phyloP scores from a whole-genome alignment of 2,888 invertebrate species.

The Plebejus anna region DNA sequence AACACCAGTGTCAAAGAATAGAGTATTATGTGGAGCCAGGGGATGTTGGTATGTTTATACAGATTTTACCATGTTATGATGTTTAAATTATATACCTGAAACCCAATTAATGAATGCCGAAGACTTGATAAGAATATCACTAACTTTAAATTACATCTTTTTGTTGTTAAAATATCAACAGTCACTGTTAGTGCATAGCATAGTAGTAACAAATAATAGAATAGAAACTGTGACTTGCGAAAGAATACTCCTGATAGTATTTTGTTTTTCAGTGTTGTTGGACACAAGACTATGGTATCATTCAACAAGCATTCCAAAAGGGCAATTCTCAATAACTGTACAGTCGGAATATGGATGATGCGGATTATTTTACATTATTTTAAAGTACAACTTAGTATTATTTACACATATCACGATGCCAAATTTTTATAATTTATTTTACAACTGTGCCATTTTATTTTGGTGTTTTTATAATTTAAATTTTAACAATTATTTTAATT shows the following conservation, averaged over 20 bases:
- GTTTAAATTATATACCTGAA: too few species aligned
- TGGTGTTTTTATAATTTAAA: slow-evolving; percentile 51
- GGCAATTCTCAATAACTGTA: slow-evolving; percentile 91
- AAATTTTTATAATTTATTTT: slow-evolving; percentile 55
- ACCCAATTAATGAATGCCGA: too few species aligned
- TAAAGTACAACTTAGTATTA: slow-evolving; percentile 56
- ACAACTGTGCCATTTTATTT: slow-evolving; percentile 63
- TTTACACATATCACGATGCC: slow-evolving; percentile 69
- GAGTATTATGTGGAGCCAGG: slow-evolving; percentile 90
- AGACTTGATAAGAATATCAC: too few species aligned
- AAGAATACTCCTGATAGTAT: neutral
- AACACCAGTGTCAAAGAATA: slow-evolving; percentile 85
- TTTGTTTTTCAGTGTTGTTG: slow-evolving; percentile 83
- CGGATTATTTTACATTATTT: slow-evolving; percentile 37
- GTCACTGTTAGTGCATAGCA: neutral
- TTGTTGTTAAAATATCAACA: neutral
- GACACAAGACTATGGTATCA: slow-evolving; percentile 97
- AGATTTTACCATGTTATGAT: too few species aligned
- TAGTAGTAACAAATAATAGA: neutral
- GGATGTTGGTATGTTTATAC: slow-evolving; percentile 84
- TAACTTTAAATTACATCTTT: too few species aligned
- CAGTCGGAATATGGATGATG: slow-evolving; percentile 93
- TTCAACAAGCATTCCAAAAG: slow-evolving; percentile 88
- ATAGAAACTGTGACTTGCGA: neutral
- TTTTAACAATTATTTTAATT: slow-evolving; percentile 47